Base-by-base conservation (phyloP, 2,113 vertebrate genomes). In the Mastomys natalensis region DNA sequence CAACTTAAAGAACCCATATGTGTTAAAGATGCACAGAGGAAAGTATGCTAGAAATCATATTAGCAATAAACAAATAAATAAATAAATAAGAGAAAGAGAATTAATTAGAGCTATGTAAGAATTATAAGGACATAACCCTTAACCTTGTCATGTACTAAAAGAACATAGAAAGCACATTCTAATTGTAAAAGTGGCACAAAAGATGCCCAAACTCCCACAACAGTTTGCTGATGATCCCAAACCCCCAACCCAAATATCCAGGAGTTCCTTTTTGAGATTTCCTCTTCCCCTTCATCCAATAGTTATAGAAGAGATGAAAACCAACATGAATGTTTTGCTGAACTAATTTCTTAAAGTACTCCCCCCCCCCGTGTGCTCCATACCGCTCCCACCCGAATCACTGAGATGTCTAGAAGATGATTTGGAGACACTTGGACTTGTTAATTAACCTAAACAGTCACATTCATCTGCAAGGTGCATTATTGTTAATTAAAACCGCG, bases 401-500 rank as follows among this genome's bases (percentile, higher is more conserved):
- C 91, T 78, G 72, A 78, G 51, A 88, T 76, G 37, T 90, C 92
- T 77, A n/a, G 87, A 94, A 62, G 93, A 93, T 82, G 76, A 88
- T 93, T 78, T 93, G 93, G 80, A 97, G 94, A 88, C 80, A 90
- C 94, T 90, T 66, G 91, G 60, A 74, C 87, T 96, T 98, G 94
- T 97, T 97, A 97, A 98, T 98, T 97, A 98, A 97, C 97, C 97
- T 87, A 94, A 94, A 96, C 93, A 95, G 91, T 94, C 94, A 88
- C 94, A 96, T 97, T 97, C 40, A 1, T 97, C 92, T 64, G 96
- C 97, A 97, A 98, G 95, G 95, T 97, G 93, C 88, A 92, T 96
- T 97, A 95, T 91, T 97, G 91, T 97, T 98, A 97, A 97, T 97
- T 97, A 97, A 98, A 97, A 93, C 95, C n/a, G 40, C 0, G 60